Conservation (phyloP, 2,113 vertebrate genomes). For the Callipepla californica region DNA sequence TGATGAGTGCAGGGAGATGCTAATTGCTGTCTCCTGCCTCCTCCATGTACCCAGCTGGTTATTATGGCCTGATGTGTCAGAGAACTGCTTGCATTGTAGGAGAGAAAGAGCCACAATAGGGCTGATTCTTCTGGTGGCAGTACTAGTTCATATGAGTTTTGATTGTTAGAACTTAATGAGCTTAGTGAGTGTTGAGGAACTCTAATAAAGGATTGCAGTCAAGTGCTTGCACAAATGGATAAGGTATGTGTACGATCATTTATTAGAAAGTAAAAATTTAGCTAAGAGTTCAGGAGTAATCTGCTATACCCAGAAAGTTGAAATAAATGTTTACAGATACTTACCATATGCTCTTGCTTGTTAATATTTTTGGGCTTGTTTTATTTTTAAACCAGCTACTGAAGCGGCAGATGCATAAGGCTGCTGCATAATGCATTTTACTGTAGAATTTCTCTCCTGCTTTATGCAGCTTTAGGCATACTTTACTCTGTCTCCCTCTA, state of each 20-base stretch:
- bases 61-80: background rate
- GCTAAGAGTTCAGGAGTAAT: background rate
- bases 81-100: slow-evolving; percentile 4
- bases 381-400: background rate
- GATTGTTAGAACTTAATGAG: rapidly evolving
- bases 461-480: background rate
- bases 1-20: background rate
- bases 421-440: background rate
- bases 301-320: background rate
- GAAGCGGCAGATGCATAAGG: background rate
- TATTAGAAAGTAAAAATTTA: background rate
- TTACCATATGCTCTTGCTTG: background rate
- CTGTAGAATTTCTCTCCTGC: background rate
- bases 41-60: background rate
- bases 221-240: background rate
- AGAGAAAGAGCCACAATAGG: background rate
- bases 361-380: background rate
- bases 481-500: slow-evolving; percentile 65
- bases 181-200: background rate
- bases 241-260: background rate
- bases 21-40: background rate
- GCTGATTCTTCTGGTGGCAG: background rate
- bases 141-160: background rate
- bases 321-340: background rate
- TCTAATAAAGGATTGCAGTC: background rate